phyloP scores from a whole-genome alignment of 1,140 invertebrate genomes.

The Calycopis cecrops region DNA sequence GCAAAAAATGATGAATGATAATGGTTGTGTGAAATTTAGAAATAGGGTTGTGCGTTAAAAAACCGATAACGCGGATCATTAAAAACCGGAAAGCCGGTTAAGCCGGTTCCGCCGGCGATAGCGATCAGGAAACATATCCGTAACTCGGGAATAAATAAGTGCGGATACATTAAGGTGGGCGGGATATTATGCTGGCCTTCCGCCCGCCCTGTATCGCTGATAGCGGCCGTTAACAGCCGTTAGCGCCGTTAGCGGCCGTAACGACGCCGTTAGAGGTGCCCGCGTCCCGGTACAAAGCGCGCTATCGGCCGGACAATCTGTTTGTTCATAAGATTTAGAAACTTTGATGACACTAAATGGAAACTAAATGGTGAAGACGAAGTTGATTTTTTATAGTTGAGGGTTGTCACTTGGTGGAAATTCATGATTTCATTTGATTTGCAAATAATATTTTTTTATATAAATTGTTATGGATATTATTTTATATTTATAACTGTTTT shows the following conservation, averaged over 20 bases:
- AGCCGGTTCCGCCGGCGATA: constrained; percentile 6
- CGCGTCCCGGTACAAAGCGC: constrained; percentile 56
- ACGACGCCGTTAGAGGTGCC: constrained; percentile 44
- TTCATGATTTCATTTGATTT: too few relatives aligned
- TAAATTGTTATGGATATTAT: too few relatives aligned
- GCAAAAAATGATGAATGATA: too few relatives aligned
- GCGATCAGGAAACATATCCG: constrained; percentile 50
- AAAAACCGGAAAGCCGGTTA: constrained; percentile 26
- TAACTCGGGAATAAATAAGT: constrained; percentile 55
- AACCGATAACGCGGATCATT: constrained; percentile 9
- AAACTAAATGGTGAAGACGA: too few relatives aligned
- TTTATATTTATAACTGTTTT: too few relatives aligned
- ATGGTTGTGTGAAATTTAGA: too few relatives aligned
- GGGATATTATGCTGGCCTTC: constrained; percentile 51
- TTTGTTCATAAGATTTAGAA: constrained; percentile 9
- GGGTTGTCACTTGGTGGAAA: too few relatives aligned
- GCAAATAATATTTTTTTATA: too few relatives aligned
- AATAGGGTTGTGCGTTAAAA: too few relatives aligned
- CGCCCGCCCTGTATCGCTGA: constrained; percentile 58
- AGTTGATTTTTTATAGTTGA: too few relatives aligned
- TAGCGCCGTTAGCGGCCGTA: constrained; percentile 42
- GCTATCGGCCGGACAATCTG: constrained; percentile 9
- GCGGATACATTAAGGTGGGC: constrained; percentile 60
- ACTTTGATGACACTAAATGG: background rate
- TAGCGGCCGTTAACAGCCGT: constrained; percentile 51